phyloP scores from a whole-genome alignment of 1,140 invertebrate species.

The Drusus annulatus region DNA sequence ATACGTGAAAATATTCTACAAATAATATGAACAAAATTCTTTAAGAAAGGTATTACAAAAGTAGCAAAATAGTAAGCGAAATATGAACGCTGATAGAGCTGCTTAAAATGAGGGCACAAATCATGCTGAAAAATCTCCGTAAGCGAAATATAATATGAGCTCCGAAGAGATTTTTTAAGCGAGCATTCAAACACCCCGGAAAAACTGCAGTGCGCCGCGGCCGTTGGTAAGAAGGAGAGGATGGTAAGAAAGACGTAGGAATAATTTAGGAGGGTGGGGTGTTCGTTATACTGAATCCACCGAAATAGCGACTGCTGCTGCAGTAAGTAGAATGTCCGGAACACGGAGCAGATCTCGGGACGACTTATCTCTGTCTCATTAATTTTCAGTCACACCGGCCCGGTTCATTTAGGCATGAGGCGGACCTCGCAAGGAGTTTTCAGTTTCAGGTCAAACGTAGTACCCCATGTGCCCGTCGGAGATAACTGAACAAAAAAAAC shows the following conservation, averaged over 20 bases:
- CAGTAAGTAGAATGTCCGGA: conserved; percentile 36
- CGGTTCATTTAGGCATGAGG: conserved; percentile 10
- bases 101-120: conserved; percentile 6
- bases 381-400: conserved; percentile 37
- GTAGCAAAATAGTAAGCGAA: background rate
- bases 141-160: background rate
- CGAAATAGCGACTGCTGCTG: conserved; percentile 26
- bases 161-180: conserved; percentile 23
- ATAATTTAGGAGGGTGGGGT: conserved; percentile 25
- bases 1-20: too few species aligned
- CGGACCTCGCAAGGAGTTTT: background rate
- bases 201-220: background rate
- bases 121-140: conserved; percentile 9
- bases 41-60: too few species aligned
- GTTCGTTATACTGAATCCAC: conserved; percentile 17
- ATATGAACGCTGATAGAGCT: background rate
- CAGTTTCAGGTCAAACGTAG: background rate
- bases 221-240: conserved; percentile 2
- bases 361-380: conserved; percentile 46
- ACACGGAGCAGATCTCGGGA: conserved; percentile 22
- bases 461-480: background rate
- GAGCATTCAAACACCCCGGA: background rate
- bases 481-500: conserved; percentile 6
- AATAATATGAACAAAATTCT: too few species aligned
- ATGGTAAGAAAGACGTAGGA: conserved; percentile 8